phyloP scores from a whole-genome alignment of 2,888 invertebrate species.

The Sacculina carcini region DNA sequence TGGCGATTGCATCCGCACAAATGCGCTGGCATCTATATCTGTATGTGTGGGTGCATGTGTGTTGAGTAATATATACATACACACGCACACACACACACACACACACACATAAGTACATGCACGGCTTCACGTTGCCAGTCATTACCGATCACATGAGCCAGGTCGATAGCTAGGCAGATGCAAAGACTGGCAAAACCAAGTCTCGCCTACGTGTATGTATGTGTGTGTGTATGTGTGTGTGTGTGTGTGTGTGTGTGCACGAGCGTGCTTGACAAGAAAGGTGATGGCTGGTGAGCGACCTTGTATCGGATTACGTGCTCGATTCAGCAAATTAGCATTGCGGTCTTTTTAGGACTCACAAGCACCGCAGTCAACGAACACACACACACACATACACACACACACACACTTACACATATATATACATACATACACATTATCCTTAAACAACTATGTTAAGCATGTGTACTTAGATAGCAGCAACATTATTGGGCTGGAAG shows the following conservation, averaged over 20 bases:
- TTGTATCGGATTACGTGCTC: too few relatives aligned
- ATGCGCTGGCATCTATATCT: conserved; percentile 2
- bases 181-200: background rate
- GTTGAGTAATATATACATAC: background rate
- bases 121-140: background rate
- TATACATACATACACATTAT: background rate
- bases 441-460: too few relatives aligned
- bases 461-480: too few relatives aligned
- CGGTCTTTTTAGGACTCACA: too few relatives aligned
- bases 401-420: background rate
- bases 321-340: too few relatives aligned
- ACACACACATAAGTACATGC: background rate
- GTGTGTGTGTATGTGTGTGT: background rate
- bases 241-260: background rate
- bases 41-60: background rate
- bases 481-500: too few relatives aligned
- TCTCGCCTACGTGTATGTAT: background rate
- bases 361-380: too few relatives aligned
- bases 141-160: background rate
- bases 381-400: background rate
- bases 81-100: background rate
- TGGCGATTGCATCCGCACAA: background rate
- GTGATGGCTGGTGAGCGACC: too few relatives aligned
- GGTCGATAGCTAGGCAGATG: background rate
- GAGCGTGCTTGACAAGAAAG: background rate